A percentile compares a stretch with the other conserved stretches of the same genome.
These are phyloP conservation scores for Sebastes dallii DNA, from an alignment of 2,797 vertebrate species.

Conservation along the genomic window DNA sequence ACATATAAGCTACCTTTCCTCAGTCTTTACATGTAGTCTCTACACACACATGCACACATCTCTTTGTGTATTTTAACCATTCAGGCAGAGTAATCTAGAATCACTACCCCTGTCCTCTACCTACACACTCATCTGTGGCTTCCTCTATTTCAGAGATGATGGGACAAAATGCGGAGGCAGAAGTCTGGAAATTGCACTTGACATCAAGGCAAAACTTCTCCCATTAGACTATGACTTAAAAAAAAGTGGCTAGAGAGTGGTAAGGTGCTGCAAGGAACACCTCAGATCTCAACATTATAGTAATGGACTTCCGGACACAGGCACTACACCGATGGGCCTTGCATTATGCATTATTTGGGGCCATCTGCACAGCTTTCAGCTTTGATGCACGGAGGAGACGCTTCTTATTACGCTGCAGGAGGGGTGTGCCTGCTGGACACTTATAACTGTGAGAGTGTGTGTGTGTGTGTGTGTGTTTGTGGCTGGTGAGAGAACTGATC, in stretches of 20 bases:
- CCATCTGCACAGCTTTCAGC: constrained; percentile 64
- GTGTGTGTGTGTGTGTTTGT: background rate
- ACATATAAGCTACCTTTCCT: background rate
- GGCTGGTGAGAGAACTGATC: constrained; percentile 8
- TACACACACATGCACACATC: background rate
- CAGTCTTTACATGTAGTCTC: background rate
- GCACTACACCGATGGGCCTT: constrained; percentile 43
- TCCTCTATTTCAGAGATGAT: constrained; percentile 16
- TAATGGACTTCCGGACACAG: constrained; percentile 66
- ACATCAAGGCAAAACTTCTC: constrained; percentile 54
- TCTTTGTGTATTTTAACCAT: background rate
- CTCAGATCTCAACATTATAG: constrained; percentile 51
- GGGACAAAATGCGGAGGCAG: constrained; percentile 33
- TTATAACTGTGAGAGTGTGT: background rate
- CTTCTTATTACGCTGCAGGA: constrained; percentile 34
- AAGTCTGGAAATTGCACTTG: constrained; percentile 56
- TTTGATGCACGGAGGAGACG: constrained; percentile 50
- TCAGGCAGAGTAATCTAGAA: background rate
- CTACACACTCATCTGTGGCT: background rate
- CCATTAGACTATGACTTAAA: constrained; percentile 34
- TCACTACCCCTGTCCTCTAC: background rate
- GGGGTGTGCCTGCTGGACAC: constrained; percentile 43
- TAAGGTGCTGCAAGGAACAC: constrained; percentile 13
- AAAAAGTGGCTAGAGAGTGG: constrained; percentile 13
- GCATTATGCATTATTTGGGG: constrained; percentile 68